Evolutionary conservation across 2,888 invertebrate species (phyloP).

Genomic region (Laspeyria flexula): DNA sequence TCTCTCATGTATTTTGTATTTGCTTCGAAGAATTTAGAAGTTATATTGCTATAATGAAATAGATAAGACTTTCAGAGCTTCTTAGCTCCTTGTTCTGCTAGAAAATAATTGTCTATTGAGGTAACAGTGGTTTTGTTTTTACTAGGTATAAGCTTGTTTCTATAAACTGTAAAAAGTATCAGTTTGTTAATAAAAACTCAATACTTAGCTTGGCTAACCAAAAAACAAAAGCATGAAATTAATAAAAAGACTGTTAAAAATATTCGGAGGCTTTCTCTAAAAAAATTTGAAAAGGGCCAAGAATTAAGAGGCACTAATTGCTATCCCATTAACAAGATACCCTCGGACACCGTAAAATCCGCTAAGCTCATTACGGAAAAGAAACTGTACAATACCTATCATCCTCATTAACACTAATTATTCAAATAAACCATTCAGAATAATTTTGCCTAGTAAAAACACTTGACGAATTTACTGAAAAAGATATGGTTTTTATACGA

Average conservation of each 20-base stretch:
- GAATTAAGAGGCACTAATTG: slow-evolving; percentile 6
- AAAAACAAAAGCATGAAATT: neutral
- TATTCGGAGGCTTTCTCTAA: neutral
- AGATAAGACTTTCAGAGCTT: too few species aligned
- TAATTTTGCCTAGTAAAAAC: slow-evolving; percentile 41
- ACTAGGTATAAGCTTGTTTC: too few species aligned
- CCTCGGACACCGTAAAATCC: slow-evolving; percentile 9
- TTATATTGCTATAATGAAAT: too few species aligned
- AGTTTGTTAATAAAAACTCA: too few species aligned
- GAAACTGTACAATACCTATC: slow-evolving; percentile 22
- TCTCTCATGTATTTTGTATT: too few species aligned
- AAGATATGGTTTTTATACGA: slow-evolving; percentile 39
- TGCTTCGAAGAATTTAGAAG: too few species aligned
- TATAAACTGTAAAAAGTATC: too few species aligned
- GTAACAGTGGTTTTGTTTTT: too few species aligned
- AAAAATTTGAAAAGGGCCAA: neutral
- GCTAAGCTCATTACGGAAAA: slow-evolving; percentile 24
- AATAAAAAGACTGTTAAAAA: neutral
- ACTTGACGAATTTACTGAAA: slow-evolving; percentile 40
- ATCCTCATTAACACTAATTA: slow-evolving; percentile 37
- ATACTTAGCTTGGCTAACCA: too few species aligned
- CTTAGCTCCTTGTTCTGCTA: too few species aligned
- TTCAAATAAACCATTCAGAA: slow-evolving; percentile 40
- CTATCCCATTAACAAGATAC: slow-evolving; percentile 5
- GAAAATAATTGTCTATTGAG: too few species aligned